These are phyloP conservation scores for Drosophila leontia DNA, from an alignment of 1,140 invertebrate genomes.

Conservation along the genomic window DNA sequence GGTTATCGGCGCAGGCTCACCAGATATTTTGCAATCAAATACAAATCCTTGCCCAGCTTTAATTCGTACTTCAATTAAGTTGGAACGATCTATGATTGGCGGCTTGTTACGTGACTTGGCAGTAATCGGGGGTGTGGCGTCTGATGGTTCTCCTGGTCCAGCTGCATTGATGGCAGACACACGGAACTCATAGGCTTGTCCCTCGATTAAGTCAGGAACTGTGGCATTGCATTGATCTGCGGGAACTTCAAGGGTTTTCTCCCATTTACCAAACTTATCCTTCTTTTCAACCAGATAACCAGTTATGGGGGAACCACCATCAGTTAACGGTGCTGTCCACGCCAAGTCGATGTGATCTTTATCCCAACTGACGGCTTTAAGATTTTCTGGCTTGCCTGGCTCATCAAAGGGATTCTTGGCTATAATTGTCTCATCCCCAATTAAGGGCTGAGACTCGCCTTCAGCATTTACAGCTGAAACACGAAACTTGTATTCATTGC, in stretches of 20 bases:
- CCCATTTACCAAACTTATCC: constrained; percentile 97
- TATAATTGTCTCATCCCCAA: constrained; percentile 93
- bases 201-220: constrained; percentile 95
- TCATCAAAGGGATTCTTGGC: constrained; percentile 99
- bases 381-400: constrained; percentile 95
- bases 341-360: constrained; percentile 96
- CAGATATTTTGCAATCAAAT: constrained; percentile 90
- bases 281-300: constrained; percentile 96
- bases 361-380: constrained; percentile 97
- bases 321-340: constrained; percentile 92
- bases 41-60: constrained; percentile 93
- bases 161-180: constrained; percentile 96
- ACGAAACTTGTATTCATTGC: constrained; percentile 97
- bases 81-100: constrained; percentile 94
- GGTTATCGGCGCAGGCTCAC: constrained; percentile 97
- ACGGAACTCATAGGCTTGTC: constrained; percentile 95
- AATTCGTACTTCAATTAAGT: constrained; percentile 93
- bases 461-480: constrained; percentile 98
- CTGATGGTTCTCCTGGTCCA: constrained; percentile 96
- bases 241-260: constrained; percentile 89
- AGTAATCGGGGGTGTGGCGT: constrained; percentile 96
- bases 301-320: constrained; percentile 94
- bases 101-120: constrained; percentile 98
- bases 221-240: constrained; percentile 92
- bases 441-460: constrained; percentile 97